Percentiles rank a stretch among this genome's conserved stretches.
These are phyloP conservation scores for Pherbina coryleti DNA, from an alignment of 2,888 invertebrate genomes.

Conservation along the genomic window DNA sequence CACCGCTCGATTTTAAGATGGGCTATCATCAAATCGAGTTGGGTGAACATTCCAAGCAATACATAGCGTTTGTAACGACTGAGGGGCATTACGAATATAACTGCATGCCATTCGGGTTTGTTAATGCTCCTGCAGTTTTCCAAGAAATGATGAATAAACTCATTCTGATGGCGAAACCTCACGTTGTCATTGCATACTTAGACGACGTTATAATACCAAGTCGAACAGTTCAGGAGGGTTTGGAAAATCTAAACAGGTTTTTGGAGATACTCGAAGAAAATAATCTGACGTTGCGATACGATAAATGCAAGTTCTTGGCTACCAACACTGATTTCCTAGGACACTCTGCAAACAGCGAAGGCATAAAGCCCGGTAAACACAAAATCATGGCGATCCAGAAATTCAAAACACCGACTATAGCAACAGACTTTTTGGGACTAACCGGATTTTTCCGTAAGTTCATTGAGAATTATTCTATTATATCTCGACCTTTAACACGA, in stretches of 20 bases:
- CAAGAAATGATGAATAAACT: conserved; percentile 6
- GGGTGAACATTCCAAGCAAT: conserved; percentile 15
- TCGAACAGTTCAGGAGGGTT: background rate
- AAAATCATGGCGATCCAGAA: conserved; percentile 22
- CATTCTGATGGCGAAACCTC: background rate
- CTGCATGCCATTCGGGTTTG: background rate
- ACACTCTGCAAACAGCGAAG: background rate
- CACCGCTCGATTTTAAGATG: conserved; percentile 14
- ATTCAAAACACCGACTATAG: conserved; percentile 17
- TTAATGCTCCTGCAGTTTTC: background rate
- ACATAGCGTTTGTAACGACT: conserved; percentile 6
- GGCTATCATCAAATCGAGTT: conserved; percentile 12
- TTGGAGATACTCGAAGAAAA: too few species aligned
- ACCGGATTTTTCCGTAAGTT: conserved; percentile 26
- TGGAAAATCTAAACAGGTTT: background rate
- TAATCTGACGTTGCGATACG: too few species aligned
- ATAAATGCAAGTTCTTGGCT: too few species aligned
- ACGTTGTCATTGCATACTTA: background rate
- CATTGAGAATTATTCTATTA: conserved; percentile 5
- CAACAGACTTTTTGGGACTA: conserved; percentile 23
- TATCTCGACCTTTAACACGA: conserved; percentile 40
- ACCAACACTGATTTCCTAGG: background rate
- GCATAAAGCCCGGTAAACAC: background rate
- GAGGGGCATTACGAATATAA: background rate
- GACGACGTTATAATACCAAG: background rate